These are phyloP conservation scores for Drosophila nigrodunni DNA, from an alignment of 1,140 invertebrate species.

Conservation along the genomic window DNA sequence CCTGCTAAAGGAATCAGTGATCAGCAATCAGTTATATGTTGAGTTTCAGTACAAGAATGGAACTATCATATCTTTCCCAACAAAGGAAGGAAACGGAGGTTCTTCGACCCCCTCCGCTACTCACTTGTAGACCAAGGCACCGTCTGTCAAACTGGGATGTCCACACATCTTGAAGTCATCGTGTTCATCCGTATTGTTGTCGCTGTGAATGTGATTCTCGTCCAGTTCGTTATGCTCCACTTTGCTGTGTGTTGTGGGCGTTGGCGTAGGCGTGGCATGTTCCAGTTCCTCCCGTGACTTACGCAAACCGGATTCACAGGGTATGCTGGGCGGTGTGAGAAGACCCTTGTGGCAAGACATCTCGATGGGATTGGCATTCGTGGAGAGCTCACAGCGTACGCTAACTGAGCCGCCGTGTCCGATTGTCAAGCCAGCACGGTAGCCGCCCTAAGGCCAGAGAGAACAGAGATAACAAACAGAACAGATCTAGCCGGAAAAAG, in stretches of 20 bases:
- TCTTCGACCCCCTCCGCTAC: conserved; percentile 2
- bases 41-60: too few relatives aligned
- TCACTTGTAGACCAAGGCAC: conserved; percentile 80
- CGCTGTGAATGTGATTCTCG: conserved; percentile 53
- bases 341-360: conserved; percentile 89
- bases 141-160: conserved; percentile 71
- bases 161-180: conserved; percentile 81
- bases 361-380: conserved; percentile 78
- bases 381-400: conserved; percentile 88
- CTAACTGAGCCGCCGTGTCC: conserved; percentile 90
- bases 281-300: conserved; percentile 76
- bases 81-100: too few relatives aligned
- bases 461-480: too few relatives aligned
- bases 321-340: conserved; percentile 87
- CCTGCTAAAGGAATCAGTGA: too few relatives aligned
- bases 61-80: too few relatives aligned
- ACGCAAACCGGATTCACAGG: conserved; percentile 85
- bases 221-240: conserved; percentile 85
- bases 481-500: too few relatives aligned
- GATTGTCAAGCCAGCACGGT: conserved; percentile 91
- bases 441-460: conserved; percentile 86
- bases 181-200: conserved; percentile 74
- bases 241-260: conserved; percentile 29
- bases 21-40: too few relatives aligned
- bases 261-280: conserved; percentile 50